Conservation (phyloP, 2,113 vertebrate genomes). For the Nicator chloris region DNA sequence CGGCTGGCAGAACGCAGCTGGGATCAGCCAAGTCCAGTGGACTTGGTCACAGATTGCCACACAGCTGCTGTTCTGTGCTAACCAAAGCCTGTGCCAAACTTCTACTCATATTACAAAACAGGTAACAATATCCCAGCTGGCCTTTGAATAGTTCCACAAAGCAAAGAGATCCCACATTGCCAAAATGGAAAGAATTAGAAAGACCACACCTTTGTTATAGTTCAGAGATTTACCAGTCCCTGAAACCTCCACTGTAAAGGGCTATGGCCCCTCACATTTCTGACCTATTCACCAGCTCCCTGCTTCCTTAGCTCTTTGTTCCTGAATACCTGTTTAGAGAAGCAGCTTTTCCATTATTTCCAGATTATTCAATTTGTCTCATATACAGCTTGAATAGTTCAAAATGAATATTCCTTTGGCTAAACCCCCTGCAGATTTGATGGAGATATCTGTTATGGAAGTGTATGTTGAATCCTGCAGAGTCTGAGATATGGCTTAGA, state of each 20-base stretch:
- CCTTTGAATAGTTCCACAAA: neutral
- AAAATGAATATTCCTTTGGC: neutral
- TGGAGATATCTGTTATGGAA: neutral
- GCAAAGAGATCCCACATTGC: neutral
- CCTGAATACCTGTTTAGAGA: neutral
- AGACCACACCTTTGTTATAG: accelerated
- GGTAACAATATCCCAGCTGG: neutral
- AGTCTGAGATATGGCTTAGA: neutral
- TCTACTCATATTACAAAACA: neutral
- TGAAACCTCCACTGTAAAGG: neutral
- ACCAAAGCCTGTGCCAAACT: neutral
- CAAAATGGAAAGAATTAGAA: neutral
- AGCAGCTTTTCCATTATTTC: neutral
- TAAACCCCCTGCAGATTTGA: neutral
- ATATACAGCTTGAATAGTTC: neutral
- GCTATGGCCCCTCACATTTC: neutral
- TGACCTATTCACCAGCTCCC: neutral
- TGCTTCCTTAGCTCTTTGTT: neutral
- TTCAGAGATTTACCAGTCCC: neutral
- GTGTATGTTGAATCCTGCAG: neutral
- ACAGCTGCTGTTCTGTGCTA: neutral
- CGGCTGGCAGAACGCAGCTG: neutral
- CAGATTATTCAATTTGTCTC: neutral
- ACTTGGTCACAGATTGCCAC: neutral
- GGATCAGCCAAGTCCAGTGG: neutral